phyloP scores from a whole-genome alignment of 2,888 invertebrate genomes.

The Xylocampa areola region DNA sequence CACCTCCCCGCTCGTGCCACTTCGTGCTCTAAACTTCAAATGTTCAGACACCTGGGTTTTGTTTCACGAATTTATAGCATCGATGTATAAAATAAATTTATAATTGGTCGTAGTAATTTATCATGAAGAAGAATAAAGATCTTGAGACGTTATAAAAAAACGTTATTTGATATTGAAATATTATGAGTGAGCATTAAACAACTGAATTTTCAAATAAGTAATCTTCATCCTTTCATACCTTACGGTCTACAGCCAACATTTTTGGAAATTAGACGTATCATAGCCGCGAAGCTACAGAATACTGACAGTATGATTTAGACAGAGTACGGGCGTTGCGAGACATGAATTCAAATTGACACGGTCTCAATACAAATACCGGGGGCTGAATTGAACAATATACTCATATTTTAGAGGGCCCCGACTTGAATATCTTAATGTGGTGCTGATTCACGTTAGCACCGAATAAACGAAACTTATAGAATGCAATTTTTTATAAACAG shows the following conservation, averaged over 20 bases:
- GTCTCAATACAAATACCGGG: constrained; percentile 67
- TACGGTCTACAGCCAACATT: constrained; percentile 34
- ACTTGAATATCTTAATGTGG: constrained; percentile 63
- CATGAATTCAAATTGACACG: constrained; percentile 70
- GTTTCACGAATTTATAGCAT: constrained; percentile 49
- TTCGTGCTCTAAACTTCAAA: constrained; percentile 49
- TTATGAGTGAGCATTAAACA: too few relatives aligned
- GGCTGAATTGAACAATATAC: constrained; percentile 66
- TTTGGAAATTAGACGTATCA: constrained; percentile 64
- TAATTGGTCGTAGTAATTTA: constrained; percentile 19
- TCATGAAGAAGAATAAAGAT: constrained; percentile 3
- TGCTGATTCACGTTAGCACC: too few relatives aligned
- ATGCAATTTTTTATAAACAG: too few relatives aligned
- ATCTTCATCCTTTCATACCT: constrained; percentile 40
- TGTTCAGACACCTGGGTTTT: constrained; percentile 52
- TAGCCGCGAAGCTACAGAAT: constrained; percentile 48
- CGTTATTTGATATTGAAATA: too few relatives aligned
- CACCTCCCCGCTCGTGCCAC: constrained; percentile 28
- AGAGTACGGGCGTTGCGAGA: constrained; percentile 62
- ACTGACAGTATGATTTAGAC: constrained; percentile 67
- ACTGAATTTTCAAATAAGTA: neutral
- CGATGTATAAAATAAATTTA: constrained; percentile 36
- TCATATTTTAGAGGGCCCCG: constrained; percentile 63
- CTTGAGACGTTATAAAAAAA: too few relatives aligned
- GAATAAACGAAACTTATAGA: too few relatives aligned